Base-by-base conservation (phyloP, 2,113 vertebrate species). In the Candoia aspera region DNA sequence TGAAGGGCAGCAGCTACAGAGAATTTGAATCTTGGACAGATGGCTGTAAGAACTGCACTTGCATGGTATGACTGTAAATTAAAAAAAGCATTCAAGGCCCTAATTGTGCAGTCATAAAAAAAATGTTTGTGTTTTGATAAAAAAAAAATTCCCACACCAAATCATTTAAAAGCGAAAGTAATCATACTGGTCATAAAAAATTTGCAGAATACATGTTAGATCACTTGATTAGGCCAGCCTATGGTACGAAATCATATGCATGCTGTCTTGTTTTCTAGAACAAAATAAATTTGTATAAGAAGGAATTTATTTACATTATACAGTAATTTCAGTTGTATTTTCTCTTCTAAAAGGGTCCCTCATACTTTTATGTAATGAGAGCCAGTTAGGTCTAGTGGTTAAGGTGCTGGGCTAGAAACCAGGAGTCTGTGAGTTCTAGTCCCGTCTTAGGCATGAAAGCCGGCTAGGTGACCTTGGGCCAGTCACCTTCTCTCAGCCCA, bases 1-100 rank as follows among this genome's bases (percentile, higher is more conserved):
- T 98, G 97, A 99, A 99, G 96, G 99, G 98, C 92, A 97, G 91
- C 90, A 98, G 98, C 96, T 99, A 99, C 98, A 98, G 99, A 96
- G 99, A 99, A 96, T 98, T 98, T 86, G 98, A 99, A 95, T 98
- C 98, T 92, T 99, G 99, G 99, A 98, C 98, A 94, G 99, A 99
- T 90, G 99, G 99, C 97, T 99, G 99, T 97, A 99, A 98, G 97
- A 99, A 99, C 97, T 99, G 99, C 98, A 99, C 98, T 86, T 99
- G 99, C 98, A 97, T 97, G 98, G 99, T 99, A 98, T 60, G 99
- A 64, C 94, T 96, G 93, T 59, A 68, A 0, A 88, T 93, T 95
- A 91, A 73, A 15, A 15, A 42, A 92, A 57, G 49, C 49, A 88
- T 15, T 54, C 1, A 26, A 60, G 53, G 90, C 23, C 83, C 15